Conservation (phyloP, 2,888 invertebrate species). For the Saturnia japonica region DNA sequence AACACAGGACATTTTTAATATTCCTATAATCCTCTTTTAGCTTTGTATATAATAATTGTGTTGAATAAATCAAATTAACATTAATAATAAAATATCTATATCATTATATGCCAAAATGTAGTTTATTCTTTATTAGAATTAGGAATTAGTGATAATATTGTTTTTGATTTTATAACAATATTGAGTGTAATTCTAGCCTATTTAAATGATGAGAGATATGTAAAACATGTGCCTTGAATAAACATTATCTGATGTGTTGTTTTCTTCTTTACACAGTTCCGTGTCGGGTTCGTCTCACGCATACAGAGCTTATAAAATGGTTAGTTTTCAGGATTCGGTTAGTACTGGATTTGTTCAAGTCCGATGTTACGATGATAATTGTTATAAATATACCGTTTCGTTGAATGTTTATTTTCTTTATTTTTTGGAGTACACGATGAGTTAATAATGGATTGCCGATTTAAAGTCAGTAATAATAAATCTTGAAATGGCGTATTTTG, state of each 20-base stretch:
- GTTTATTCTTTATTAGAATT: too few species aligned
- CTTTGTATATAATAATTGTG: too few species aligned
- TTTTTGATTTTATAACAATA: background rate
- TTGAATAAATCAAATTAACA: too few species aligned
- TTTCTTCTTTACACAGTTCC: slow-evolving; percentile 51
- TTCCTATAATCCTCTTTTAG: too few species aligned
- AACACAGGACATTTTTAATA: too few species aligned
- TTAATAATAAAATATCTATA: too few species aligned
- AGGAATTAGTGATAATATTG: too few species aligned
- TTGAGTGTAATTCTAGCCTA: slow-evolving; percentile 27
- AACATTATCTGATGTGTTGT: slow-evolving; percentile 45
- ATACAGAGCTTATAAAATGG: slow-evolving; percentile 31
- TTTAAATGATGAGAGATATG: slow-evolving; percentile 17
- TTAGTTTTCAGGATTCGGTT: slow-evolving; percentile 46
- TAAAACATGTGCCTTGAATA: slow-evolving; percentile 30
- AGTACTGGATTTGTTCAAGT: slow-evolving; percentile 38
- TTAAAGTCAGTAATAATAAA: too few species aligned
- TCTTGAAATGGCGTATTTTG: too few species aligned
- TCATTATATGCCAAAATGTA: too few species aligned
- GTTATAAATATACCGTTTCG: background rate
- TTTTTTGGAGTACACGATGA: background rate
- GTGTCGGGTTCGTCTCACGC: slow-evolving; percentile 36
- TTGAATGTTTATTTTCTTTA: background rate
- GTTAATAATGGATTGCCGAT: too few species aligned
- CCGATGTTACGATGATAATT: background rate